Percentiles rank a stretch among this genome's conserved stretches.
Conservation (phyloP, 2,797 vertebrate genomes). For the Ctenopoma kingsleyae region DNA sequence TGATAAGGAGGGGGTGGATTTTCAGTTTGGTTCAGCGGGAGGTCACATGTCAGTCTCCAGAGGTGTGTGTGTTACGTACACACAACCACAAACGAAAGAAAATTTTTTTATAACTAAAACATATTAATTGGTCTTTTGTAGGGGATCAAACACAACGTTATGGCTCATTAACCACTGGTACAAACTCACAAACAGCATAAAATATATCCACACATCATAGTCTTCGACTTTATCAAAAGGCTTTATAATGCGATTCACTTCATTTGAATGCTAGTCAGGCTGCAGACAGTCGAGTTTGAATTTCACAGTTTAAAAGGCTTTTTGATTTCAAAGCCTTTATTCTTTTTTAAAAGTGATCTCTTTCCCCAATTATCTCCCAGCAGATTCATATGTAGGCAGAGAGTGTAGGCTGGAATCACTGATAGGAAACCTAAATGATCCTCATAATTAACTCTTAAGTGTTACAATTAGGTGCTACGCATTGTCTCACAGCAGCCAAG, state of each 20-base stretch:
- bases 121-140: slow-evolving; percentile 5
- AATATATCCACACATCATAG: not conserved
- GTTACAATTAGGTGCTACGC: slow-evolving; percentile 48
- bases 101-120: not conserved
- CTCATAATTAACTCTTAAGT: slow-evolving; percentile 55
- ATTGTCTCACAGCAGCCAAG: slow-evolving; percentile 28
- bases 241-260: slow-evolving; percentile 15
- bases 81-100: not conserved
- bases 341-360: slow-evolving; percentile 8
- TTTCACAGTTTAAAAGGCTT: slow-evolving; percentile 37
- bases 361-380: slow-evolving; percentile 46
- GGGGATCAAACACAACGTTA: slow-evolving; percentile 1
- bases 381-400: slow-evolving; percentile 51
- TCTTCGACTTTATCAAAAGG: not conserved
- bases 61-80: slow-evolving; percentile 30
- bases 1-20: slow-evolving; percentile 6
- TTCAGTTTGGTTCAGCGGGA: slow-evolving; percentile 59
- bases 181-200: not conserved
- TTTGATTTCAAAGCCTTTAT: slow-evolving; percentile 38
- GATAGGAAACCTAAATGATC: slow-evolving; percentile 50
- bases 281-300: slow-evolving; percentile 19
- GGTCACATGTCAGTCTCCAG: slow-evolving; percentile 61
- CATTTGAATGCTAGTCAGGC: slow-evolving; percentile 32
- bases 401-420: slow-evolving; percentile 58
- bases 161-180: slow-evolving; percentile 19